Evolutionary conservation across 2,888 invertebrate species (phyloP), one percentile per base, ranked within the genome.

Genomic region (Protodeltote pygarga): DNA sequence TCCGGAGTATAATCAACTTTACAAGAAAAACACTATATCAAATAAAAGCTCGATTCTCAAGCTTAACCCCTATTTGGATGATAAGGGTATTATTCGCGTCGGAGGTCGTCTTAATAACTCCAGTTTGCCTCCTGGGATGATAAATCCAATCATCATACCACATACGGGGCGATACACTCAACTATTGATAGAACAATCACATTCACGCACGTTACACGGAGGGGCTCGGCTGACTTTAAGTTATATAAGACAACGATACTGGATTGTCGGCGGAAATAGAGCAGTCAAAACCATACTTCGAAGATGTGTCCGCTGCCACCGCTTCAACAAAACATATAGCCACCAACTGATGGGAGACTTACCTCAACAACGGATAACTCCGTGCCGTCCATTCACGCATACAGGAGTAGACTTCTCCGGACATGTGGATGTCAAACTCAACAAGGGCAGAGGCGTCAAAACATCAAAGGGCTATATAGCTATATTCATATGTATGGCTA

Each of bases 401-500:
- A 35, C 35, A 2, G 59, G 54, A 3, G 49, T 49, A 0, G 52
- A 52, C 10, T 52, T 44, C 8, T 28, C 54, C 2, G 52, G 55
- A 0, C 33, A 39, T 2, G 49, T 34, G 0, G 39, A 34, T 0
- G 24, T 47, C 8, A 41, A 40, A 15, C 23, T 19, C 0, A 39
- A 31, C 31, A 35, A 25, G 3, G 45, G 41, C 1, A 24, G 41
- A 11, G 41, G 45, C 1, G 27, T 37, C 0, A 21, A 23, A 25
- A 37, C 42, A 1, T 32, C 25, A 0, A 49, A 49, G 9, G 32
- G 19, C 3, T 58, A 61, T 11, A 25, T 61, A 1, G 31, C 29
- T 0, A 20, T 60, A 2, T 64, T 60, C 14, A 24, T 59, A 5
- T 65, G 55, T 10, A 28, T 57, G 41, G 34, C 24, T 2, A 50